Evolutionary conservation across 2,797 vertebrate genomes (phyloP), one percentile per base, ranked within the genome.

Genomic region (Microcaecilia unicolor): DNA sequence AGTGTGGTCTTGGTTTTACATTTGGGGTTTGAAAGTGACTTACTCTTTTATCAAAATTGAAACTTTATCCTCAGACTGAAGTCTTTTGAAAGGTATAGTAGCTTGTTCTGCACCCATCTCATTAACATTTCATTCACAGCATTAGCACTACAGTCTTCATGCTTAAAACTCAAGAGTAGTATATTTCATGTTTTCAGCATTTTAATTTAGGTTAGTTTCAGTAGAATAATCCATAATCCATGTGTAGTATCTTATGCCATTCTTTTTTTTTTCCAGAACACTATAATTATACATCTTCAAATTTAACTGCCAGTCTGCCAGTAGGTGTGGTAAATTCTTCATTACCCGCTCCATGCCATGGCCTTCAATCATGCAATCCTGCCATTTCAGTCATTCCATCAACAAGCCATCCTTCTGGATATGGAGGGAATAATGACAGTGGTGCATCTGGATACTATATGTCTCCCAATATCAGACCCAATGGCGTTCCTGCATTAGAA

Each of bases 401-500:
- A 0, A 43, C 84, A 32, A 71, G 66, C 10, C 89, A 91, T 61
- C 74, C 88, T 5, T 61, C 80, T 3, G 78, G 71, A 18, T 97
- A 87, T 0, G 81, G 87, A 37, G 54, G 67, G 4, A 72, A 81
- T 11, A 65, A 88, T 9, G 86, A 92, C 42, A 43, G 83, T 1
- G 78, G 79, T 35, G 66, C 72, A 1, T 44, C 84, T 0, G 72
- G 83, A 8, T 95, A 89, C 58, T 94, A 87, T 28, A 69, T 92
- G 9, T 57, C 91, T 0, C 81, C 90, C 1, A 45, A 49, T 14
- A 13, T 74, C 27, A 77, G 88, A 25, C 89, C 89, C 5, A 90
- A 91, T 1, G 90, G 90, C 10, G 85, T 86, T 10, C 90, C 88
- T 1, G 57, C 91, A 0, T 67, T 97, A 62, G 94, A 97, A 74